phyloP scores from a whole-genome alignment of 64 coral and sea anemone species.

The Cladopsammia gracilis region DNA sequence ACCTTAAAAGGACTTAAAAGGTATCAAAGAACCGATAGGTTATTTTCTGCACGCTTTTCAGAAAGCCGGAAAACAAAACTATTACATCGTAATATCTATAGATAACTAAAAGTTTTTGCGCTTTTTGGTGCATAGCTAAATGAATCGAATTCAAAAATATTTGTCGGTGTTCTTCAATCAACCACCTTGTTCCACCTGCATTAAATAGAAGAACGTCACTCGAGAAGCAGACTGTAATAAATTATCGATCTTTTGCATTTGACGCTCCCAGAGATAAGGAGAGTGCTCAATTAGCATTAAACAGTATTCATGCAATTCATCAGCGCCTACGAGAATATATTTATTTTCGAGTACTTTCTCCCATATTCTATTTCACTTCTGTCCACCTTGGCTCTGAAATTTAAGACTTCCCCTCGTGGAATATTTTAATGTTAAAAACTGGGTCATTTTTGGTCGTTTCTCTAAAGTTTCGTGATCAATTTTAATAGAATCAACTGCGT shows the following conservation, averaged over 20 bases:
- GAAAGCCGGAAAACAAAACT: not conserved
- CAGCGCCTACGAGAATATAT: not conserved
- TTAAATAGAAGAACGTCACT: not conserved
- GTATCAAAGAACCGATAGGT: not conserved
- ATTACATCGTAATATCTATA: not conserved
- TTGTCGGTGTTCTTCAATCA: constrained; percentile 32
- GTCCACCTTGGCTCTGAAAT: not conserved
- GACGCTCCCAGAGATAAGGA: not conserved
- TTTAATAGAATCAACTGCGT: not conserved
- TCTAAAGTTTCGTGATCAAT: not conserved
- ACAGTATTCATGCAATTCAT: not conserved
- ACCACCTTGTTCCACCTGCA: constrained; percentile 33
- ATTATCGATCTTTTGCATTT: not conserved
- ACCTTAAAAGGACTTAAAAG: not conserved
- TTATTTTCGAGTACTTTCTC: not conserved
- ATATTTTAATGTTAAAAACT: not conserved
- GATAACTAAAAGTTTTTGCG: not conserved
- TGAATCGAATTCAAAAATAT: not conserved
- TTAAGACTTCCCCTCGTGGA: not conserved
- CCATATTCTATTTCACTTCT: not conserved
- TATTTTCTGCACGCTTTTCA: not conserved
- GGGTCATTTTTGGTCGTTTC: not conserved
- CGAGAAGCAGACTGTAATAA: not conserved
- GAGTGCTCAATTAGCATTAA: not conserved
- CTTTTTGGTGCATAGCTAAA: not conserved